A percentile compares a stretch with the other conserved stretches of the same genome.
phyloP scores from a whole-genome alignment of 2,113 vertebrate genomes.

The Eulemur rufifrons region DNA sequence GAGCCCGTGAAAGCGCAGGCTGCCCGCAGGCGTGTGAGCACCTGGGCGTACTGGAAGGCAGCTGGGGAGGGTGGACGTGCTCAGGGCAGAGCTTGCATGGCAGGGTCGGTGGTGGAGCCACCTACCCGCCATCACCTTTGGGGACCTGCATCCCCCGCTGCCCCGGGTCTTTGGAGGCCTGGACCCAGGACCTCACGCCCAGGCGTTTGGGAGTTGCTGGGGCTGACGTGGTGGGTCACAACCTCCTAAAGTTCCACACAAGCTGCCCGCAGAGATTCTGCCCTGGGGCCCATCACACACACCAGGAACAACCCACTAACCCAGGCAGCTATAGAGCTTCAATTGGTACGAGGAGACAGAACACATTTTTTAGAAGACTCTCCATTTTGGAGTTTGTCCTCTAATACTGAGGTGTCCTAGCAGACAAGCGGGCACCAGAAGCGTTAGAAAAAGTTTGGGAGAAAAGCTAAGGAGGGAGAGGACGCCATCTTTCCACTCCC shows the following conservation, averaged over 20 bases:
- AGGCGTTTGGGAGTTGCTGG: not conserved
- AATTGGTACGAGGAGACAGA: not conserved
- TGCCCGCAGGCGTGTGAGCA: not conserved
- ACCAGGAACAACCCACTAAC: not conserved
- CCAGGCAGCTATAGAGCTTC: not conserved
- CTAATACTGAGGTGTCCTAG: not conserved
- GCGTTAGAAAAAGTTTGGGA: too few relatives aligned
- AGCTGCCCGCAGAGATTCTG: not conserved
- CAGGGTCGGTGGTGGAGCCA: accelerated
- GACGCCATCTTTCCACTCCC: not conserved
- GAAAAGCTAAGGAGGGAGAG: not conserved
- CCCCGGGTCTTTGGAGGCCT: not conserved
- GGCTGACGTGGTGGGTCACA: not conserved
- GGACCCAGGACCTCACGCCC: not conserved
- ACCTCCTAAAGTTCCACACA: not conserved
- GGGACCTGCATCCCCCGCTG: not conserved
- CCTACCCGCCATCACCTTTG: not conserved
- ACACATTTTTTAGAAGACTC: not conserved
- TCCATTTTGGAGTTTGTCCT: not conserved
- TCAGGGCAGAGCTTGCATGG: not conserved
- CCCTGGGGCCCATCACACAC: not conserved
- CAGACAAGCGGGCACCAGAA: not conserved
- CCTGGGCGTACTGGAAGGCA: accelerated
- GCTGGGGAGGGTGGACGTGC: not conserved
- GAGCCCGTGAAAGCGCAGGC: too few relatives aligned